Conservation (phyloP, 2,113 vertebrate species). For the Psittacara wagleri region DNA sequence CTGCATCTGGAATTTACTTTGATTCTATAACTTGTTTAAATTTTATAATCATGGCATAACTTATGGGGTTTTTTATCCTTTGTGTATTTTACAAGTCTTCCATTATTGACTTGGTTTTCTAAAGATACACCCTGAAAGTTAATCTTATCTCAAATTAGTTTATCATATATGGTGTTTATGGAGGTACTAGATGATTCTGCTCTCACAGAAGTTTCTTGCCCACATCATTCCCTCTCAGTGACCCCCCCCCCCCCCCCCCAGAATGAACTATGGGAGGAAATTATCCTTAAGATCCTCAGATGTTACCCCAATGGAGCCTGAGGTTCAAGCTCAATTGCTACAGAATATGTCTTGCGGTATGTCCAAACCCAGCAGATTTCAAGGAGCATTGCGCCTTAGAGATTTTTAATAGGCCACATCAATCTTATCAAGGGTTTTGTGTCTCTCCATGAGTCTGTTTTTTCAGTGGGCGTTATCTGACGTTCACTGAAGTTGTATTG, state of each 20-base stretch:
- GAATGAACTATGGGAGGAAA: neutral
- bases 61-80: accelerated
- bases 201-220: neutral
- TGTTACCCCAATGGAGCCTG: neutral
- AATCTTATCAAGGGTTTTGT: neutral
- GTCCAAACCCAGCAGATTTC: neutral
- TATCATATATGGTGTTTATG: neutral
- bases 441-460: neutral
- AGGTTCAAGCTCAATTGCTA: neutral
- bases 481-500: neutral
- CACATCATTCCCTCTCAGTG: neutral
- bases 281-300: neutral
- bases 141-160: neutral
- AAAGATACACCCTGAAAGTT: neutral
- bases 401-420: neutral
- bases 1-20: neutral
- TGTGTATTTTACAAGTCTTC: neutral
- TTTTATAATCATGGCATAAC: neutral
- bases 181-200: neutral
- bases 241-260: no score
- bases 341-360: neutral
- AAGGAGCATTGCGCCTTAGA: neutral
- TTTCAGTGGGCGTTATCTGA: neutral
- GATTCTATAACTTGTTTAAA: neutral
- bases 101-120: neutral